Evolutionary conservation across 1,140 invertebrate species (phyloP).

Genomic region (Rhopalosiphum maidis): DNA sequence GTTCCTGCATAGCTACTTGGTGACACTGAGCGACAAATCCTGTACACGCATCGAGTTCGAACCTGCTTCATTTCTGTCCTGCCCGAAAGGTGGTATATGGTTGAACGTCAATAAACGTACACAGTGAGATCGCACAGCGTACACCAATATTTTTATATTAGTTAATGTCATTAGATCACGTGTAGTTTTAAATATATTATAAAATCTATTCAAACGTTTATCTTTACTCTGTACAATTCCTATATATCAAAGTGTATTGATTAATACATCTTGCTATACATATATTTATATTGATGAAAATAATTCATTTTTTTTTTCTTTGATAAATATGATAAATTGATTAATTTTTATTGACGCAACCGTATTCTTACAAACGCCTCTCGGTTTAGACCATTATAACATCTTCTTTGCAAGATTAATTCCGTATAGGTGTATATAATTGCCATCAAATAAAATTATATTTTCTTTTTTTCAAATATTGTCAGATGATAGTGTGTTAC

Average conservation of each 20-base stretch:
- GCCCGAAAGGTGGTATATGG: slow-evolving; percentile 59
- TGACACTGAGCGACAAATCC: slow-evolving; percentile 65
- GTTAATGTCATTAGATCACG: neutral
- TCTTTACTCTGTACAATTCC: neutral
- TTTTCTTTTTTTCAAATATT: too few species aligned
- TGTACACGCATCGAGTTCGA: slow-evolving; percentile 41
- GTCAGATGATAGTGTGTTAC: too few species aligned
- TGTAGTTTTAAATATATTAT: neutral
- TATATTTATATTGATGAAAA: too few species aligned
- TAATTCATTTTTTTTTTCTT: too few species aligned
- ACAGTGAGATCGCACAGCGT: neutral
- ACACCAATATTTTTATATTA: neutral
- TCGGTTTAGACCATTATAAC: too few species aligned
- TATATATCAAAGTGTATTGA: neutral
- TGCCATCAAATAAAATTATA: too few species aligned
- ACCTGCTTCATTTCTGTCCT: slow-evolving; percentile 52
- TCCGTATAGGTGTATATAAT: too few species aligned
- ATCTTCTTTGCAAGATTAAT: too few species aligned
- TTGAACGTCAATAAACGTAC: slow-evolving; percentile 47
- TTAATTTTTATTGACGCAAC: too few species aligned
- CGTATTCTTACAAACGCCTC: too few species aligned
- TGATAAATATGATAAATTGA: too few species aligned
- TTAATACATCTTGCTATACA: neutral
- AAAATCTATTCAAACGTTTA: neutral
- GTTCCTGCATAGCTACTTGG: slow-evolving; percentile 61